Base-by-base conservation (phyloP, 2,888 invertebrate species). In the Pseudolycoriella hygida region DNA sequence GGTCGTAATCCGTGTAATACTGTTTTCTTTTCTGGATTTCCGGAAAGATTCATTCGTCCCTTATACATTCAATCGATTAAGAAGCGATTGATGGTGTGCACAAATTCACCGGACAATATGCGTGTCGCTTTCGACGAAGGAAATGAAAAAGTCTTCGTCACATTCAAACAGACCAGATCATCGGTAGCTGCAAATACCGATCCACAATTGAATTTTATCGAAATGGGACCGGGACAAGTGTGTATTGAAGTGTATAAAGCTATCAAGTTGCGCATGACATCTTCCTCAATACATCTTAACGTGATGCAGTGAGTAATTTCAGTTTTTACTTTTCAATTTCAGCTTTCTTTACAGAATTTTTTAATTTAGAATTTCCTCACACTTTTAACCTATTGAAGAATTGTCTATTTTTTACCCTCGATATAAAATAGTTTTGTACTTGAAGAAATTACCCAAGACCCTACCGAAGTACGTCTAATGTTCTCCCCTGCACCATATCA, bases 1-100 rank as follows among this genome's bases (percentile, higher is more conserved):
- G 86, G 86, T 0, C 67, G 76, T 25, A 79, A 92, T 65, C 89
- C 89, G 0, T 73, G 73, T 44, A 76, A 72, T 47, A 83, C 90
- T 0, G 84, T 87, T 1, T 77, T 73, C 54, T 80, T 72, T 31
- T 65, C 60, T 1, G 70, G 73, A 46, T 75, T 76, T 59, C 73
- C 74, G 32, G 58, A 62, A 0, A 61, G 70, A 5, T 81, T 83
- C 55, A 83, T 86, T 8, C 78, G 77, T 0, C 68, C 71, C 40
- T 57, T 89, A 4, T 88, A 88, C 57, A 69, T 74, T 0, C 61
- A 71, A 10, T 66, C 71, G 2, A 73, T 87, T 25, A 78, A 56
- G 67, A 74, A 2, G 52, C 72, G 1, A 69, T 85, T 10, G 30
- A 37, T 5, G 8, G 18, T 1, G 17, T 20, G 11, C 4, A 15